Conservation (phyloP, 2,888 invertebrate genomes). For the Emesis furor region DNA sequence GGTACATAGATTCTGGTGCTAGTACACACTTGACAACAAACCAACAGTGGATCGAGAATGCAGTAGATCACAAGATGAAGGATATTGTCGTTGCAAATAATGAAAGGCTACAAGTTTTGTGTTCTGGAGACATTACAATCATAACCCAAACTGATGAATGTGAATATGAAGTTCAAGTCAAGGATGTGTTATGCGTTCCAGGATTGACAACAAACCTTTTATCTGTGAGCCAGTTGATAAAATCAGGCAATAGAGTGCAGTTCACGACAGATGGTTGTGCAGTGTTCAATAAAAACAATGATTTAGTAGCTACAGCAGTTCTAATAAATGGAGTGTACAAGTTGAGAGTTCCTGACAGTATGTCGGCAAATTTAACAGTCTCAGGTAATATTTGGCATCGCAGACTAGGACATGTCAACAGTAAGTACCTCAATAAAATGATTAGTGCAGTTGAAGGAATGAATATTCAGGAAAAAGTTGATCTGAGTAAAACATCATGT, state of each 20-base stretch:
- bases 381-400: conserved; percentile 61
- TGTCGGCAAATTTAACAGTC: conserved; percentile 19
- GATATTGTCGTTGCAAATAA: not conserved
- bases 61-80: not conserved
- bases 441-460: conserved; percentile 45
- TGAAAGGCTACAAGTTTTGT: not conserved
- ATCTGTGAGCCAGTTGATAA: conserved; percentile 47
- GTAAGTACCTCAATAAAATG: conserved; percentile 53
- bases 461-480: conserved; percentile 21
- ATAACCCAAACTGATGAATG: not conserved
- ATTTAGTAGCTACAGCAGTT: conserved; percentile 37
- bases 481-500: too few relatives aligned
- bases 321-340: conserved; percentile 64
- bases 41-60: not conserved
- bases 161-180: conserved; percentile 34
- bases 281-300: conserved; percentile 18
- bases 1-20: not conserved
- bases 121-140: not conserved
- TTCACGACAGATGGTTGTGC: conserved; percentile 40
- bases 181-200: conserved; percentile 45
- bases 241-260: conserved; percentile 40
- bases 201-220: conserved; percentile 48
- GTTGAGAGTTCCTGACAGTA: conserved; percentile 39
- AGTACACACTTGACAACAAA: not conserved
- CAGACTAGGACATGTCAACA: conserved; percentile 58